Conservation (phyloP, 2,113 vertebrate genomes). For the Oplegnathus fasciatus region DNA sequence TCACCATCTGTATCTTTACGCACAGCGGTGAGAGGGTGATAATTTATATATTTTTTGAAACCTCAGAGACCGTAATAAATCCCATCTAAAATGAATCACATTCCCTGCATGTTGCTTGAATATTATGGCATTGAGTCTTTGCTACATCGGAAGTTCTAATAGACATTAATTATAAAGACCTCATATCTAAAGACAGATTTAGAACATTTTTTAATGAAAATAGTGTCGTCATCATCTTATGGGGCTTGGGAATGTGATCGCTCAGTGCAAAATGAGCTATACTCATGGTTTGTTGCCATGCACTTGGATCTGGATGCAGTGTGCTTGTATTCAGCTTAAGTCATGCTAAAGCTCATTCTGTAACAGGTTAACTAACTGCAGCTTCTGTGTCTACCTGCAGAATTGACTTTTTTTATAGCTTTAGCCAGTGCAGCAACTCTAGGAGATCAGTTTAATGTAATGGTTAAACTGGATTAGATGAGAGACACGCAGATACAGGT, state of each 20-base stretch:
- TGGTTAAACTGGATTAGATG: background rate
- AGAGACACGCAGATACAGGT: background rate
- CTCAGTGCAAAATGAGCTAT: background rate
- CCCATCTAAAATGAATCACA: slow-evolving; percentile 39
- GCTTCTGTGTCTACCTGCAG: background rate
- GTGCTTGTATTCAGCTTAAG: background rate
- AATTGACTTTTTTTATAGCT: background rate
- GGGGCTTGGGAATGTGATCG: background rate
- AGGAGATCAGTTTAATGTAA: too few relatives aligned
- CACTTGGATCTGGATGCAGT: slow-evolving; percentile 5
- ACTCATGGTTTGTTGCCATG: background rate
- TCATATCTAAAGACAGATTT: slow-evolving; percentile 25
- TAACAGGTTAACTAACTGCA: background rate
- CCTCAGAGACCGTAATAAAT: slow-evolving; percentile 32
- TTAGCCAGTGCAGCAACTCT: background rate
- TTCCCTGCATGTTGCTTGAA: slow-evolving; percentile 15
- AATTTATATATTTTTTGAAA: slow-evolving; percentile 66
- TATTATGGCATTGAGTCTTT: slow-evolving; percentile 7
- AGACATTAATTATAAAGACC: slow-evolving; percentile 22
- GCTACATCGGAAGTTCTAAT: slow-evolving; percentile 4
- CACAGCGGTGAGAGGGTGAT: slow-evolving; percentile 45
- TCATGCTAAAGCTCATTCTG: background rate
- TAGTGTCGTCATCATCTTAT: background rate
- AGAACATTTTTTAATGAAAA: slow-evolving; percentile 8
- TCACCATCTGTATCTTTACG: slow-evolving; percentile 71